Evolutionary conservation across 2,888 invertebrate species (phyloP).

Genomic region (Temnothorax rugatulus): DNA sequence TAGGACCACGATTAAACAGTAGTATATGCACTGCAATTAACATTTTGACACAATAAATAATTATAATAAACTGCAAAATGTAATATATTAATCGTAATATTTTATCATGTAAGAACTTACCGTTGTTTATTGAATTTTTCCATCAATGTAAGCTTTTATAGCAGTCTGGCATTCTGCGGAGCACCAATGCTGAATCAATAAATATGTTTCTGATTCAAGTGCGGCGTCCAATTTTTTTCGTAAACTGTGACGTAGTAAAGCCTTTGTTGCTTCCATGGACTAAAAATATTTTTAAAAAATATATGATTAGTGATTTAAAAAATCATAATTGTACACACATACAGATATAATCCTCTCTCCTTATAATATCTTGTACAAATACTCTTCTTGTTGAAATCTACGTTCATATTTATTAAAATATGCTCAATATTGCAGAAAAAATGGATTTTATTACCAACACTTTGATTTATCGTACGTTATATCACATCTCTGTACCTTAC

Average conservation of each 20-base stretch:
- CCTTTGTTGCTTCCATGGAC: constrained; percentile 89
- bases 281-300: constrained; percentile 85
- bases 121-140: constrained; percentile 77
- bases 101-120: constrained; percentile 51
- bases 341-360: not conserved
- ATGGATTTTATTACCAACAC: not conserved
- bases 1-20: constrained; percentile 53
- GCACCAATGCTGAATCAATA: constrained; percentile 92
- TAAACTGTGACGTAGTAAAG: constrained; percentile 88
- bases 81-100: constrained; percentile 9
- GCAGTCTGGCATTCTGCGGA: constrained; percentile 90
- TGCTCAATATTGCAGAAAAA: not conserved
- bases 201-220: constrained; percentile 90
- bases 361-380: not conserved
- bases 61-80: constrained; percentile 35
- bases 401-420: constrained; percentile 2
- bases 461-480: not conserved
- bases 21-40: constrained; percentile 66
- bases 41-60: constrained; percentile 64
- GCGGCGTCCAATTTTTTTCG: constrained; percentile 88
- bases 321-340: not conserved
- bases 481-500: not conserved
- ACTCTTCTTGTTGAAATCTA: not conserved
- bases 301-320: not conserved
- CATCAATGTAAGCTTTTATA: constrained; percentile 83